Evolutionary conservation across 2,113 vertebrate genomes (phyloP).

Genomic region (Gallinago paraguaiae): DNA sequence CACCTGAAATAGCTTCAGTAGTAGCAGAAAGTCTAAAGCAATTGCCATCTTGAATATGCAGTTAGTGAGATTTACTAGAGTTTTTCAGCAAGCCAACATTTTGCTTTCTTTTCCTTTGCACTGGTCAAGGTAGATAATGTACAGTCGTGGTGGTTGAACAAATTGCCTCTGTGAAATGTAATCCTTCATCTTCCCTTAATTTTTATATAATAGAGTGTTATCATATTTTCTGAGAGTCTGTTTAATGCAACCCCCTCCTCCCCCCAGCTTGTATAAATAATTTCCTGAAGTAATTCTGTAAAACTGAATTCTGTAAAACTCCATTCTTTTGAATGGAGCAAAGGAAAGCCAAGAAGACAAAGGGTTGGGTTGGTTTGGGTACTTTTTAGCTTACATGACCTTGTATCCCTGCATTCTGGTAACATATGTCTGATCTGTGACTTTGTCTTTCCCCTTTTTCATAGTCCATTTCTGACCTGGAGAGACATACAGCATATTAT

Average conservation of each 20-base stretch:
- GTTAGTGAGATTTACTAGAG: neutral
- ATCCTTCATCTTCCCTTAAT: neutral
- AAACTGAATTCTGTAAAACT: slow-evolving; percentile 17
- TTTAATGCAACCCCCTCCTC: neutral
- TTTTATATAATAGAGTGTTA: neutral
- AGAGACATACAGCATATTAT: slow-evolving; percentile 98
- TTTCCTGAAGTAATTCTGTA: slow-evolving; percentile 6
- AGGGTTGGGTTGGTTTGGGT: slow-evolving; percentile 29
- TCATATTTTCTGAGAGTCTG: neutral
- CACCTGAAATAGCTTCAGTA: neutral
- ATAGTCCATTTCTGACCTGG: slow-evolving; percentile 92
- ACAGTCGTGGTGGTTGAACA: neutral
- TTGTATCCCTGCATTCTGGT: slow-evolving; percentile 51
- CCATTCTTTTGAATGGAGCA: slow-evolving; percentile 5
- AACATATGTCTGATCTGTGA: slow-evolving; percentile 61
- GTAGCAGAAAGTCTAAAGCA: neutral
- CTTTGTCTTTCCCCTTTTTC: slow-evolving; percentile 68
- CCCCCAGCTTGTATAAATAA: neutral
- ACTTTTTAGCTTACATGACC: slow-evolving; percentile 42
- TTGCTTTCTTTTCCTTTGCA: neutral
- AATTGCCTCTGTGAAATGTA: neutral
- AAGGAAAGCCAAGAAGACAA: neutral
- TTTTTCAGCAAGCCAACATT: neutral
- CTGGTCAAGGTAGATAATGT: neutral
- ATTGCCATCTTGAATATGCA: neutral